A percentile compares a stretch with the other conserved stretches of the same genome.
Conservation (phyloP, 2,888 invertebrate species). For the Hirtodrosophila histrioides region DNA sequence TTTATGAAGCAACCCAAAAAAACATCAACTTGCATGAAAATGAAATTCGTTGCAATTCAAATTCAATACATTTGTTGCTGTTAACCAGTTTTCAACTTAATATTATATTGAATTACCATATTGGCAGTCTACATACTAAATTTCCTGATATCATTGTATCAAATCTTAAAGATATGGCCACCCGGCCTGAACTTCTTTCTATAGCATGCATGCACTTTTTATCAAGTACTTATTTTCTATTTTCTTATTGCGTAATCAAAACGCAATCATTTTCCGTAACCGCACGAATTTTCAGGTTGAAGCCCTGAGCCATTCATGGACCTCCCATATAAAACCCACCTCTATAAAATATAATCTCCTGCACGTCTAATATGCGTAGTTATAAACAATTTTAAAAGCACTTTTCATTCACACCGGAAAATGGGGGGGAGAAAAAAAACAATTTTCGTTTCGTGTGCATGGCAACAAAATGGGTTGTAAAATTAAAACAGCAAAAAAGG, state of each 20-base stretch:
- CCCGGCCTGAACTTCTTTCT: too few relatives aligned
- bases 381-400: slow-evolving; percentile 22
- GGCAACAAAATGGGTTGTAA: slow-evolving; percentile 52
- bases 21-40: too few relatives aligned
- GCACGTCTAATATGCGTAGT: slow-evolving; percentile 18
- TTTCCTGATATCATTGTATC: too few relatives aligned
- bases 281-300: background rate
- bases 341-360: slow-evolving; percentile 28
- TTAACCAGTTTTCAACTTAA: too few relatives aligned
- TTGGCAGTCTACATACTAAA: too few relatives aligned
- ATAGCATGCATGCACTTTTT: too few relatives aligned
- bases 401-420: slow-evolving; percentile 21
- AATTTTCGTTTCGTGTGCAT: slow-evolving; percentile 40
- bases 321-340: slow-evolving; percentile 10
- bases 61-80: too few relatives aligned
- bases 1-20: background rate
- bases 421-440: slow-evolving; percentile 12
- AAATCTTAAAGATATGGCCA: too few relatives aligned
- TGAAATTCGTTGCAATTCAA: too few relatives aligned
- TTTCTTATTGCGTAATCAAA: too few relatives aligned
- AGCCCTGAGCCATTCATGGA: background rate
- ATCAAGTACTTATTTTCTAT: too few relatives aligned
- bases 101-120: too few relatives aligned
- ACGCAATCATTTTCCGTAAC: background rate
- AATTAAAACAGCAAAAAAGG: slow-evolving; percentile 7